Evolutionary conservation across 2,797 vertebrate genomes (phyloP).

Genomic region (Okamejei kenojei): DNA sequence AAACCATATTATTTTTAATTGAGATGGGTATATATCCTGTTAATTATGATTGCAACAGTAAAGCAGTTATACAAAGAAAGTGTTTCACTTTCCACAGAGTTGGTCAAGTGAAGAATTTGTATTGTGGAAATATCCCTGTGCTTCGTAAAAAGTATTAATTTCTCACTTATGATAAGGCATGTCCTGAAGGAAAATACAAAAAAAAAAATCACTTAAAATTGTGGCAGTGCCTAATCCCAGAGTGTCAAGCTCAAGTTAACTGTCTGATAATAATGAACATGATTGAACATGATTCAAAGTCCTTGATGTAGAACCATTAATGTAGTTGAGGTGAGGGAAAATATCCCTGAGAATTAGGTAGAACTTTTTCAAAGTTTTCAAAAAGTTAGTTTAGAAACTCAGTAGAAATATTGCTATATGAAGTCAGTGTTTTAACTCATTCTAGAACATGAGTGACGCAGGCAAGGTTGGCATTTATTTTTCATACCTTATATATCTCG

Average conservation of each 20-base stretch:
- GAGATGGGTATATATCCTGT: not conserved
- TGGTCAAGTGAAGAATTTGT: not conserved
- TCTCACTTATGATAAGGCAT: not conserved
- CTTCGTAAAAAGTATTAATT: not conserved
- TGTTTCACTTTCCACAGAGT: not conserved
- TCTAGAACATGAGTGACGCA: too few relatives aligned
- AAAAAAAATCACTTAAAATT: not conserved
- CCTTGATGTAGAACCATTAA: not conserved
- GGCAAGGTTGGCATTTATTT: too few relatives aligned
- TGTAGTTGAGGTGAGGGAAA: not conserved
- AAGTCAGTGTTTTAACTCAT: too few relatives aligned
- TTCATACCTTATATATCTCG: too few relatives aligned
- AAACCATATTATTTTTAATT: not conserved
- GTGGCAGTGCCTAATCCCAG: not conserved
- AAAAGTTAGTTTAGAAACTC: not conserved
- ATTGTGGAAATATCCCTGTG: not conserved
- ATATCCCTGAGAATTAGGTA: not conserved
- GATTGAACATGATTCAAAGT: too few relatives aligned
- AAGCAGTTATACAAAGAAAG: not conserved
- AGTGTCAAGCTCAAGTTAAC: not conserved
- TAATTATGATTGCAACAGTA: not conserved
- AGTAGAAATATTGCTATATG: too few relatives aligned
- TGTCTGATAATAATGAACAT: too few relatives aligned
- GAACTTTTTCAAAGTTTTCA: not conserved
- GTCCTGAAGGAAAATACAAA: not conserved